Conservation (phyloP, 2,113 vertebrate genomes). For the Odontophorus gujanensis region DNA sequence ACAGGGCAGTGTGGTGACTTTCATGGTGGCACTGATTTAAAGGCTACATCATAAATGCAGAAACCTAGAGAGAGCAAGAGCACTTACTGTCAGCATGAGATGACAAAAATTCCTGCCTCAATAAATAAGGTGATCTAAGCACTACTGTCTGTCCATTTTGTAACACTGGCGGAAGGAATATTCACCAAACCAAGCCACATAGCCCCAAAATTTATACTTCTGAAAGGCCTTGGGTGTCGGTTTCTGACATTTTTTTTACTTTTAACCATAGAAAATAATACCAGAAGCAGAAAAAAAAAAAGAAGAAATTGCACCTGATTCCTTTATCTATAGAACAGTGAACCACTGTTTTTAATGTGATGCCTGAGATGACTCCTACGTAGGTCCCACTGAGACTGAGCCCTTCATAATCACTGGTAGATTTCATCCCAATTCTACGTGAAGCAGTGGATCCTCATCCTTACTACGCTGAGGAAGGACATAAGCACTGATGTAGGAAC, state of each 20-base stretch:
- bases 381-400: neutral
- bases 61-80: neutral
- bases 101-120: neutral
- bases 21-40: neutral
- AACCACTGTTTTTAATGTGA: constrained; percentile 18
- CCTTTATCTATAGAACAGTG: neutral
- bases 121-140: neutral
- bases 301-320: constrained; percentile 37
- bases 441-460: neutral
- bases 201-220: neutral
- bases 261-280: neutral
- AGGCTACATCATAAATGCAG: neutral
- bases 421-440: neutral
- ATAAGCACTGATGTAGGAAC: neutral
- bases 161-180: neutral
- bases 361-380: neutral
- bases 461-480: neutral
- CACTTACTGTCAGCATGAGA: neutral
- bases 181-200: neutral
- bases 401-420: neutral
- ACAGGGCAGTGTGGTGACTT: neutral
- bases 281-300: neutral
- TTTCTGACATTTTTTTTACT: neutral
- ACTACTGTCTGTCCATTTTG: neutral
- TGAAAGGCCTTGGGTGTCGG: neutral